phyloP scores from a whole-genome alignment of 2,888 invertebrate genomes.

The Xestia sexstrigata region DNA sequence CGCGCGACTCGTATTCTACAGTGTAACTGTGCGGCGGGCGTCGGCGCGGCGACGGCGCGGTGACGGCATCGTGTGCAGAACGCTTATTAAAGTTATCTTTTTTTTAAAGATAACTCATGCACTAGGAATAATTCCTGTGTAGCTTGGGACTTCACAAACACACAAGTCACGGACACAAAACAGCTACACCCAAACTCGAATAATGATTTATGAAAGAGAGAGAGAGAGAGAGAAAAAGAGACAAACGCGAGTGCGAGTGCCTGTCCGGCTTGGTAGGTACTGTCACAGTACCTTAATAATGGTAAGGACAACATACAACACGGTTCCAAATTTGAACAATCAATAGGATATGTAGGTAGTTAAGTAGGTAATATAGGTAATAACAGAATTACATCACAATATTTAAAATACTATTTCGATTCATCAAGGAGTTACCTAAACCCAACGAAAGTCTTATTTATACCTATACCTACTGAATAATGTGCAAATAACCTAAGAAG shows the following conservation, averaged over 20 bases:
- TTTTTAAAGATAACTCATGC: slow-evolving; percentile 43
- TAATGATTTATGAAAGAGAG: slow-evolving; percentile 36
- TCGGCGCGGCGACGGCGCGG: too few relatives aligned
- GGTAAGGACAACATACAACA: slow-evolving; percentile 6
- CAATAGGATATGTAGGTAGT: slow-evolving; percentile 16
- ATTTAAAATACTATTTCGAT: slow-evolving; percentile 46
- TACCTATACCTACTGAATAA: slow-evolving; percentile 34
- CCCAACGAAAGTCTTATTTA: slow-evolving; percentile 37
- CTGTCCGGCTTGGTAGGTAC: slow-evolving; percentile 5
- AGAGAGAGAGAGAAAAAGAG: slow-evolving; percentile 19
- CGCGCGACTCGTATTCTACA: too few relatives aligned
- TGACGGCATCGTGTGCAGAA: too few relatives aligned
- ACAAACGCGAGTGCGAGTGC: slow-evolving; percentile 5
- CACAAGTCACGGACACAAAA: slow-evolving; percentile 34
- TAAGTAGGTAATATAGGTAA: slow-evolving; percentile 31
- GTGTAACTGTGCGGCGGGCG: too few relatives aligned
- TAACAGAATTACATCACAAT: slow-evolving; percentile 38
- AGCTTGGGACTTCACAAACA: slow-evolving; percentile 38
- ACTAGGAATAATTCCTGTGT: slow-evolving; percentile 43
- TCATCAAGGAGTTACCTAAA: slow-evolving; percentile 44
- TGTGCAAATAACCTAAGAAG: slow-evolving; percentile 33
- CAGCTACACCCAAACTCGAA: slow-evolving; percentile 33
- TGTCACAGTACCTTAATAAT: not conserved
- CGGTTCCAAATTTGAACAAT: slow-evolving; percentile 13
- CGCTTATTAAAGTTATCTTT: too few relatives aligned